Evolutionary conservation across 2,113 vertebrate genomes (phyloP).

Genomic region (Corydoras maculifer): DNA sequence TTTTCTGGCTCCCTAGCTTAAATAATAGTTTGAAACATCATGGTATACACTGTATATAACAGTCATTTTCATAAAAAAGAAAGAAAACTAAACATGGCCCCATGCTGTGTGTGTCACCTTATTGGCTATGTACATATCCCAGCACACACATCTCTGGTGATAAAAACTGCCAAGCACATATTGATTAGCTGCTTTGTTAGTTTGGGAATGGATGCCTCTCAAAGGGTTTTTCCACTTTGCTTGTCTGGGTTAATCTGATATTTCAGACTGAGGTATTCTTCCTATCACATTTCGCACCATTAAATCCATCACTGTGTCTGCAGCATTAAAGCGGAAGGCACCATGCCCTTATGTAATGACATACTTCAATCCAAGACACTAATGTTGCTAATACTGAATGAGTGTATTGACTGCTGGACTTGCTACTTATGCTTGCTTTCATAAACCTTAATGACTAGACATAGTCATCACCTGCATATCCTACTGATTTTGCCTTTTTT

Average conservation of each 20-base stretch:
- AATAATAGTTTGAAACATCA: too few species aligned
- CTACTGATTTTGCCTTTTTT: too few species aligned
- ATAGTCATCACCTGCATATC: too few species aligned
- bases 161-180: constrained; percentile 31
- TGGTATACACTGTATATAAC: too few species aligned
- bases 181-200: constrained; percentile 39
- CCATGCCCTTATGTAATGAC: constrained; percentile 9
- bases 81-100: too few species aligned
- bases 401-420: background rate
- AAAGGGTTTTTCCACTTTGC: constrained; percentile 29
- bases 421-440: background rate
- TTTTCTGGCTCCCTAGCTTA: too few species aligned
- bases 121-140: background rate
- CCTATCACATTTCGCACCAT: constrained; percentile 34
- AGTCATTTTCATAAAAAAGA: too few species aligned
- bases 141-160: constrained; percentile 22
- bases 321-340: constrained; percentile 6
- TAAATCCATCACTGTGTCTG: constrained; percentile 32
- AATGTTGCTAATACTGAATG: constrained; percentile 6
- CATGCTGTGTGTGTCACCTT: too few species aligned
- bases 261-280: constrained; percentile 24
- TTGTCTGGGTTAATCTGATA: constrained; percentile 32
- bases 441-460: constrained; percentile 4
- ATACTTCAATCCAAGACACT: constrained; percentile 4
- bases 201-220: constrained; percentile 28